Evolutionary conservation across 1,140 invertebrate species (phyloP).

Genomic region (Heliothis subflexa): DNA sequence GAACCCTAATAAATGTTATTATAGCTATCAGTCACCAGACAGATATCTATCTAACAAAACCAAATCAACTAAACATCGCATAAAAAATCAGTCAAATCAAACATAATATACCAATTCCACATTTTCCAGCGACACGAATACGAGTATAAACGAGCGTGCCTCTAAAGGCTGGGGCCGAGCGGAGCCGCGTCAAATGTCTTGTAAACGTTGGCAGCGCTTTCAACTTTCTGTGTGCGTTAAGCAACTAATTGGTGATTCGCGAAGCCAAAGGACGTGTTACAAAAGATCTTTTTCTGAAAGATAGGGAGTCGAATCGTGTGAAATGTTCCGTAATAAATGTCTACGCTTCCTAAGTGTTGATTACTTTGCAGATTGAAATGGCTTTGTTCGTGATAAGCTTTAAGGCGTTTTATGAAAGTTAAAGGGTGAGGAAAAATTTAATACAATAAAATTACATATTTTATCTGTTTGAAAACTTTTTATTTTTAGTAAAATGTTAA

Average conservation of each 20-base stretch:
- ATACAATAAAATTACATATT: no score
- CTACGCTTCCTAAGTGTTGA: background rate
- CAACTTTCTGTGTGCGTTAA: background rate
- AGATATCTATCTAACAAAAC: no score
- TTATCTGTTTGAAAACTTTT: no score
- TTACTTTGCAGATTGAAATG: constrained; percentile 10
- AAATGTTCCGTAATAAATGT: constrained; percentile 20
- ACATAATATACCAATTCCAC: background rate
- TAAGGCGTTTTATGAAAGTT: background rate
- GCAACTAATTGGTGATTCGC: constrained; percentile 27
- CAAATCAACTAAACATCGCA: no score
- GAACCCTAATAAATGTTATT: no score
- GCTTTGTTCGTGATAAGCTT: constrained; percentile 8
- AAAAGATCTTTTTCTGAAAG: constrained; percentile 2
- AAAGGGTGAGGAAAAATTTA: no score
- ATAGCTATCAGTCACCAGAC: no score
- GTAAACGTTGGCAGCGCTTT: constrained; percentile 19
- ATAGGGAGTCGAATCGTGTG: constrained; percentile 14
- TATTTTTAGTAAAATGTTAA: no score
- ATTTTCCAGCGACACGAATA: background rate
- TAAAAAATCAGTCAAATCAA: background rate
- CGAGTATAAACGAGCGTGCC: background rate
- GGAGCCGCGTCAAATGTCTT: constrained; percentile 23
- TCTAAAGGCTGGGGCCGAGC: background rate
- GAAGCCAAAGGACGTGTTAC: background rate